A percentile compares a stretch with the other conserved stretches of the same genome.
Conservation (phyloP, 2,888 invertebrate genomes). For the Nomada fucata region DNA sequence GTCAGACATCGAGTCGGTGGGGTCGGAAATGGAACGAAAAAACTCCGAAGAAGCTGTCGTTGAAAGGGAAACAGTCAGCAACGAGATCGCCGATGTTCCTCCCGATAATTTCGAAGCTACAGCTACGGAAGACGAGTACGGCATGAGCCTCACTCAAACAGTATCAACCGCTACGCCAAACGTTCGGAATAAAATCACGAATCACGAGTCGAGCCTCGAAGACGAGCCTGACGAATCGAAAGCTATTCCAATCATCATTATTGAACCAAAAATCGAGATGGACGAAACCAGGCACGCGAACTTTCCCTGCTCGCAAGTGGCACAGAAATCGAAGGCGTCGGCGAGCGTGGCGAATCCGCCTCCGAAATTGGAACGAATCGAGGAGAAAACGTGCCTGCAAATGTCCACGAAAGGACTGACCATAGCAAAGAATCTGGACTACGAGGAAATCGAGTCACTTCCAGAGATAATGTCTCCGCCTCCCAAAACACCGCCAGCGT, state of each 20-base stretch:
- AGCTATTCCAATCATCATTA: conserved; percentile 81
- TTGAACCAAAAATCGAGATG: conserved; percentile 74
- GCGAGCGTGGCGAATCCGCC: conserved; percentile 72
- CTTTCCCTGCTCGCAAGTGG: conserved; percentile 35
- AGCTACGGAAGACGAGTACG: conserved; percentile 79
- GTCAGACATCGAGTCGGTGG: conserved; percentile 83
- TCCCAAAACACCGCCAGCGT: conserved; percentile 87
- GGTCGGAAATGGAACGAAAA: conserved; percentile 82
- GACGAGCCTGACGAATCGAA: conserved; percentile 74
- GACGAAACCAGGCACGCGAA: conserved; percentile 53
- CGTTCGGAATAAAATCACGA: conserved; percentile 35
- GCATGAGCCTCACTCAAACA: conserved; percentile 73
- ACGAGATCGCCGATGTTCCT: conserved; percentile 49
- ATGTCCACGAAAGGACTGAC: conserved; percentile 81
- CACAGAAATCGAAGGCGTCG: conserved; percentile 47
- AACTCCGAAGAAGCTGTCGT: conserved; percentile 79
- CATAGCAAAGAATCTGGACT: conserved; percentile 82
- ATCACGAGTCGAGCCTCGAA: conserved; percentile 55
- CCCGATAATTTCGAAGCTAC: conserved; percentile 73
- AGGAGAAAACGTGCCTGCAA: conserved; percentile 81
- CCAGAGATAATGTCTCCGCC: conserved; percentile 75
- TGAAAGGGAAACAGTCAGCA: conserved; percentile 58
- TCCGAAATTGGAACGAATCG: conserved; percentile 77
- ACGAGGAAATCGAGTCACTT: conserved; percentile 82
- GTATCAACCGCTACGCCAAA: conserved; percentile 25